A percentile compares a stretch with the other conserved stretches of the same genome.
Evolutionary conservation across 2,113 vertebrate species (phyloP).

Genomic region (Coryphaenoides rupestris): DNA sequence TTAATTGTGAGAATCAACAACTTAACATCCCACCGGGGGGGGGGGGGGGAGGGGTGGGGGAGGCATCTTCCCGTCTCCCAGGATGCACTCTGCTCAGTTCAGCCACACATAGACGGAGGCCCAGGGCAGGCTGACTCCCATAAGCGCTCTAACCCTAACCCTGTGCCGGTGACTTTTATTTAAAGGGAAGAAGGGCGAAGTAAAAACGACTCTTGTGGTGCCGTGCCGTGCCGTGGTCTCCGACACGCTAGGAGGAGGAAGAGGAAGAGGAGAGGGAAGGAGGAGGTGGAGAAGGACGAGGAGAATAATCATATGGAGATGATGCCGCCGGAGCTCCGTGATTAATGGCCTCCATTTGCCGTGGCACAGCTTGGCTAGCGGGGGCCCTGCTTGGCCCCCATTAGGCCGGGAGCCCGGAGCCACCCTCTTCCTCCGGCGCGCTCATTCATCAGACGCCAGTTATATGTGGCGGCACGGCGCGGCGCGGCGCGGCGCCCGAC

Average conservation of each 20-base stretch:
- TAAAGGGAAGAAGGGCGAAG: slow-evolving; percentile 23
- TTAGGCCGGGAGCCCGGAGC: slow-evolving; percentile 61
- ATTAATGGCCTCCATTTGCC: slow-evolving; percentile 68
- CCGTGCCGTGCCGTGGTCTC: slow-evolving; percentile 24
- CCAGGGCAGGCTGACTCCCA: slow-evolving; percentile 55
- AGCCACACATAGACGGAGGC: slow-evolving; percentile 22
- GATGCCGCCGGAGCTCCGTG: slow-evolving; percentile 56
- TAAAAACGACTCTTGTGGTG: slow-evolving; percentile 33
- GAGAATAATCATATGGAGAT: slow-evolving; percentile 67
- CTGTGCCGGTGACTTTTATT: slow-evolving; percentile 42
- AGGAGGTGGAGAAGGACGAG: too few species aligned
- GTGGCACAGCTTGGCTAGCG: slow-evolving; percentile 62
- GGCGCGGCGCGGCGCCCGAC: too few species aligned
- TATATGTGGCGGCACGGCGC: slow-evolving; percentile 29
- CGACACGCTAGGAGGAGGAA: too few species aligned
- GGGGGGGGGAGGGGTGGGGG: too few species aligned
- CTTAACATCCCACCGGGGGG: too few species aligned
- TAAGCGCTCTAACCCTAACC: slow-evolving; percentile 39
- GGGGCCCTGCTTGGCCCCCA: slow-evolving; percentile 61
- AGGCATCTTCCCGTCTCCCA: slow-evolving; percentile 42
- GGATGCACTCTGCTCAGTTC: slow-evolving; percentile 46
- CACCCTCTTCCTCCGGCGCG: slow-evolving; percentile 37
- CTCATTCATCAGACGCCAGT: slow-evolving; percentile 57
- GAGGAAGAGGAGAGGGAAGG: too few species aligned
- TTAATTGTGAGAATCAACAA: slow-evolving; percentile 58